Evolutionary conservation across 2,797 vertebrate genomes (phyloP), one percentile per base, ranked within the genome.

Genomic region (Bovichtus diacanthus): DNA sequence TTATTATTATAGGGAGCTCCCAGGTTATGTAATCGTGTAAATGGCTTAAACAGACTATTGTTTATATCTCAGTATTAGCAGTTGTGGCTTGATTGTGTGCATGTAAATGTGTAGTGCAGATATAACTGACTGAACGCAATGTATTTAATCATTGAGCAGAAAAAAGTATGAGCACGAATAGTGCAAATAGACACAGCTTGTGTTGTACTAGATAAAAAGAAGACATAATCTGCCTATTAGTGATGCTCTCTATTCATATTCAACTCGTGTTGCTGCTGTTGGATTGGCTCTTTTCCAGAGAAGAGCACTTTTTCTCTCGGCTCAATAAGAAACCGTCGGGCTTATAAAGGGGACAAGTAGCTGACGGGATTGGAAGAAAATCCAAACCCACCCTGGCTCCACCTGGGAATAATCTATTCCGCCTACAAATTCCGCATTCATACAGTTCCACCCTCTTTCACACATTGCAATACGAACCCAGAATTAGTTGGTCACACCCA

Each of bases 301-400:
- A 67, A 15, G 23, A 47, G 60, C 44, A n/a, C 36, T 65, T 75
- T 8, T 80, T 44, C 29, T 78, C 62, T 67, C 38, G n/a, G 66
- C 74, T 88, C 81, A 82, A 88, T 84, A 80, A 62, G 68, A 83
- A 81, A 55, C 61, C 68, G 72, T 74, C 47, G 69, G 67, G 31
- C 58, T 74, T 89, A 86, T 72, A 70, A 80, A 70, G 10, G 7
- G 47, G 51, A 79, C 34, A 56, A 72, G 51, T 41, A 78, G 41
- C 63, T 43, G 54, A 74, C 66, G n/a, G 61, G 63, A 62, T 60
- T 47, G 70, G 31, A 65, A n/a, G n/a, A n/a, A n/a, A 50, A 29
- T 34, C 74, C n/a, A n/a, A 71, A 80, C 54, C 70, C 53, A 9
- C 66, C 54, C 59, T 23, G 34, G 56, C 38, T 70, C 71, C 46